phyloP scores from a whole-genome alignment of 1,140 invertebrate species.

The Eumaeus atala region DNA sequence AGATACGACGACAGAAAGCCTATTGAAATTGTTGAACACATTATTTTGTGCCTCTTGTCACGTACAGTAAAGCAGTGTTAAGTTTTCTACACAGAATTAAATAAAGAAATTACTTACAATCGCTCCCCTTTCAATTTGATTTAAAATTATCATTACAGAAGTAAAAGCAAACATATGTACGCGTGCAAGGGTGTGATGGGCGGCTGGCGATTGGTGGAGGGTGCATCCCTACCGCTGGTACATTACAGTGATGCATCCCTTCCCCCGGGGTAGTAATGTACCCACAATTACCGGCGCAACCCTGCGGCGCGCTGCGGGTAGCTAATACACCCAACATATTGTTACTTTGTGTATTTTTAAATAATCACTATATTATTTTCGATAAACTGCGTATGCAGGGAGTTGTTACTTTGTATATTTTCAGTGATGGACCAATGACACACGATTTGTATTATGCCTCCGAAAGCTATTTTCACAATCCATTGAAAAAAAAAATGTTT shows the following conservation, averaged over 20 bases:
- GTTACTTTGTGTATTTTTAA: constrained; percentile 31
- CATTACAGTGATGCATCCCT: constrained; percentile 45
- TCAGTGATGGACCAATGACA: too few relatives aligned
- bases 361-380: constrained; percentile 18
- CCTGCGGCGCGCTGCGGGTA: constrained; percentile 51
- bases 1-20: too few relatives aligned
- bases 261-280: constrained; percentile 23
- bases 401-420: too few relatives aligned
- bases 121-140: constrained; percentile 52
- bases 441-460: too few relatives aligned
- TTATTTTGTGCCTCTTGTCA: too few relatives aligned
- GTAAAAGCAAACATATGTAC: constrained; percentile 65
- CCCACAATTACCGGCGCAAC: constrained; percentile 27
- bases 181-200: constrained; percentile 32
- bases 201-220: constrained; percentile 45
- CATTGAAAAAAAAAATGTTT: too few relatives aligned
- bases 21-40: too few relatives aligned
- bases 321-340: constrained; percentile 33
- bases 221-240: constrained; percentile 9
- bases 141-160: constrained; percentile 64
- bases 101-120: constrained; percentile 3
- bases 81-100: neutral
- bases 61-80: too few relatives aligned
- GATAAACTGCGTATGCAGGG: too few relatives aligned
- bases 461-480: too few relatives aligned